Base-by-base conservation (phyloP, 2,888 invertebrate genomes). In the Phlogophora meticulosa region DNA sequence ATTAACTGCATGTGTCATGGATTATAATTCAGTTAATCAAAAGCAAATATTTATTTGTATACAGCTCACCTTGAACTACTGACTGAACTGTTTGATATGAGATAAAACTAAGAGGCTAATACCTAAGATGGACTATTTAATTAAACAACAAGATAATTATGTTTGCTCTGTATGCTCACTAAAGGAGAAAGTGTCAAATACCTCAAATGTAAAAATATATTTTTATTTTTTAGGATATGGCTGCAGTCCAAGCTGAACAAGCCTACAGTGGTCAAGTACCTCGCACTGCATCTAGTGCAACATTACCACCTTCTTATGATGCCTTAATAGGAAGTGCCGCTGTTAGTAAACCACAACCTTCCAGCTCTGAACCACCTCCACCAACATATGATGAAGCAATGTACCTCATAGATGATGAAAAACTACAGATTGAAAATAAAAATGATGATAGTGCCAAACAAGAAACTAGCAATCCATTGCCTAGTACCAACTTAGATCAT, bases 351-450 rank as follows among this genome's bases (percentile, higher is more conserved):
- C 94, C 95, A 9, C 93, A 94, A 65, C 88, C 94, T 15, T 95
- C 95, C 48, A 92, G 93, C 63, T 96, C 96, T 17, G 96, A 96
- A 85, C 92, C 95, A 36, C 96, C 96, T 13, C 97, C 97, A 4
- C 97, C 97, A 0, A 96, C 96, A 15, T 97, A 97, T 84, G 96
- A 96, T 82, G 97, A 97, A 93, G 97, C 97, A 1, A 96, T 96
- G 95, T 95, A 94, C 78, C 91, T 96, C 15, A 95, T 96, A 83
- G 94, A 91, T 68, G 95, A 95, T 86, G 94, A 93, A 68, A 96
- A 95, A 81, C 84, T 89, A 49, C 85, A 80, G 60, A 85, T 87
- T 57, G 89, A 88, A 48, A 87, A 87, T 68, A 92, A 87, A 86
- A 87, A 84, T 81, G 91, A 92, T 71, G 87, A 88, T n/a, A 89